Base-by-base conservation (phyloP, 1,140 invertebrate species). In the Brachionus paranguensis region DNA sequence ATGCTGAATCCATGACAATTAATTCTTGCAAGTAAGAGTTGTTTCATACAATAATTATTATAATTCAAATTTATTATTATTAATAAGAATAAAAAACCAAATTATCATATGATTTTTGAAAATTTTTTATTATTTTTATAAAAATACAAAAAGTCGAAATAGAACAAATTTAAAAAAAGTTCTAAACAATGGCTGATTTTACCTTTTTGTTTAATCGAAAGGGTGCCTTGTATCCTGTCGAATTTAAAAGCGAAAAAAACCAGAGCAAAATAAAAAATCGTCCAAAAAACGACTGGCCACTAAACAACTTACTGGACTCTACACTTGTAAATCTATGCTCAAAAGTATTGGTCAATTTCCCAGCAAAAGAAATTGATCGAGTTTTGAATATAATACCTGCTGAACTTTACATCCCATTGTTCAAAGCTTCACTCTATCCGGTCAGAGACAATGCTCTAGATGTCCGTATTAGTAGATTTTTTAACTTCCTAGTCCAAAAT, bases 171-270 rank as follows among this genome's bases (percentile, higher is more conserved):
- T 68, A n/a, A 33, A 20, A 20, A 43, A 12, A 11, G 6, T 41
- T 20, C 43, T 43, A 20, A 17, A 20, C 4, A 50, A 81, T 81
- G 78, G 78, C 78, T 45, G 78, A 81, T 68, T 81, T 81, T 64
- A 81, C 78, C 7, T 81, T 81, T 68, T 47, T 81, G 29, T 81
- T 81, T 37, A 81, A 81, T 81, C 78, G 78, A 11, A 81, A 81
- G n/a, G 78, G 78, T 37, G 78, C 78, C 8, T 20, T 81, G 29
- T 81, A 81, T 17, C 78, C 78, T 5, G 24, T 68, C 60, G 78
- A 81, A 20, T 81, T 81, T 60, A 68, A 64, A 60, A 68, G 37
- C 33, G 53, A 81, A 60, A 76, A 45, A 76, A 47, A 33, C 27
- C 72, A 76, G 24, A 7, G 10, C 8, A 76, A 50, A 50, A n/a